Percentiles rank a stretch among this genome's conserved stretches.
phyloP scores from a whole-genome alignment of 2,113 vertebrate species.

The Heterotilapia buettikoferi region DNA sequence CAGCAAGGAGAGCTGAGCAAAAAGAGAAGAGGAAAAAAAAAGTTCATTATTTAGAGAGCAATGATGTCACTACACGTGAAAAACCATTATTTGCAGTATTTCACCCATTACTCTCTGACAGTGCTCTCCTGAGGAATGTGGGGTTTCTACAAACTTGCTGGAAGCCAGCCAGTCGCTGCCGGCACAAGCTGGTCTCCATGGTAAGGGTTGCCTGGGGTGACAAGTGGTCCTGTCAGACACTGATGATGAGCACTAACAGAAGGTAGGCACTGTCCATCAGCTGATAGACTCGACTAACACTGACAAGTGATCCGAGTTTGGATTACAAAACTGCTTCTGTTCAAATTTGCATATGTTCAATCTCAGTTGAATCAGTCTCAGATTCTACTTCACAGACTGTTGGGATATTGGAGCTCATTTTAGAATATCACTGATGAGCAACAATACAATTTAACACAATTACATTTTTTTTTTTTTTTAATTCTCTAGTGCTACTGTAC shows the following conservation, averaged over 20 bases:
- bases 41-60: not conserved
- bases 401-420: not conserved
- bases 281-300: not conserved
- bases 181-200: slow-evolving; percentile 21
- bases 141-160: not conserved
- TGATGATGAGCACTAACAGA: not conserved
- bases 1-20: not conserved
- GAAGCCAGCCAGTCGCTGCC: slow-evolving; percentile 6
- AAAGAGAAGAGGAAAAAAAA: not conserved
- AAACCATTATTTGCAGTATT: not conserved
- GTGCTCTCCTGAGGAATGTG: not conserved
- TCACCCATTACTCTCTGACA: not conserved
- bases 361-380: not conserved
- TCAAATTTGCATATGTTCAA: not conserved
- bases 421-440: not conserved
- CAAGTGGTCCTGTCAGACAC: slow-evolving; percentile 19
- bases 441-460: not conserved
- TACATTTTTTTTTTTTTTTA: not conserved
- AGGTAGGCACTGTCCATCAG: not conserved
- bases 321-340: not conserved
- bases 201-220: slow-evolving; percentile 47
- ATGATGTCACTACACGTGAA: not conserved
- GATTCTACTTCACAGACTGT: not conserved
- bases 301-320: not conserved
- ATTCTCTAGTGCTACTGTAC: not conserved